Conservation (phyloP, 2,888 invertebrate genomes). For the Gibbula magus region DNA sequence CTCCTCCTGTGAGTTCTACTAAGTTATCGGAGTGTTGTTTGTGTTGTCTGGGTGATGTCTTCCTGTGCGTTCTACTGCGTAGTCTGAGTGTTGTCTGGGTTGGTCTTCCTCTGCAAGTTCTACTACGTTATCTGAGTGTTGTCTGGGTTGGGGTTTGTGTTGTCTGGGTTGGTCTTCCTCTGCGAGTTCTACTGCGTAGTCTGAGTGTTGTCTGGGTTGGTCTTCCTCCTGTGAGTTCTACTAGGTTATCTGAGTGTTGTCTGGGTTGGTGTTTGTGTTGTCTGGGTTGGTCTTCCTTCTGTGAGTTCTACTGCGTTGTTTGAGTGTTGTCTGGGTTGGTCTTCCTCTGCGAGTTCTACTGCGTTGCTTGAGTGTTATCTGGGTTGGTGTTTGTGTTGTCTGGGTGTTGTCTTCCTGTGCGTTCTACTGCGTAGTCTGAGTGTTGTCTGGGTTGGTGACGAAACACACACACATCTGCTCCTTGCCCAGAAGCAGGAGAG, state of each 20-base stretch:
- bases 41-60: too few relatives aligned
- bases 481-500: constrained; percentile 69
- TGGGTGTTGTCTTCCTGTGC: too few relatives aligned
- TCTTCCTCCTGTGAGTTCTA: too few relatives aligned
- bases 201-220: constrained; percentile 38
- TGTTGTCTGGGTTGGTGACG: constrained; percentile 51
- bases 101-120: constrained; percentile 35
- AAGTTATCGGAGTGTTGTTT: constrained; percentile 11
- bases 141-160: constrained; percentile 5
- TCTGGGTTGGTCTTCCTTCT: too few relatives aligned
- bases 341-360: background rate
- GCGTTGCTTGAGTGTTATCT: constrained; percentile 19
- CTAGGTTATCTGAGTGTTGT: constrained; percentile 13
- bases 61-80: background rate
- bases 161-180: background rate
- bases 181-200: background rate
- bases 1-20: background rate
- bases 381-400: background rate
- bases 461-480: constrained; percentile 75
- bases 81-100: constrained; percentile 32
- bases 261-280: constrained; percentile 13
- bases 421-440: background rate
- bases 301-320: too few relatives aligned
- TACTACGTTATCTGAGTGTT: constrained; percentile 1
- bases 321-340: background rate